Percentiles rank a stretch among this genome's conserved stretches.
These are phyloP conservation scores for Leptothorax acervorum DNA, from an alignment of 2,888 invertebrate genomes.

Conservation along the genomic window DNA sequence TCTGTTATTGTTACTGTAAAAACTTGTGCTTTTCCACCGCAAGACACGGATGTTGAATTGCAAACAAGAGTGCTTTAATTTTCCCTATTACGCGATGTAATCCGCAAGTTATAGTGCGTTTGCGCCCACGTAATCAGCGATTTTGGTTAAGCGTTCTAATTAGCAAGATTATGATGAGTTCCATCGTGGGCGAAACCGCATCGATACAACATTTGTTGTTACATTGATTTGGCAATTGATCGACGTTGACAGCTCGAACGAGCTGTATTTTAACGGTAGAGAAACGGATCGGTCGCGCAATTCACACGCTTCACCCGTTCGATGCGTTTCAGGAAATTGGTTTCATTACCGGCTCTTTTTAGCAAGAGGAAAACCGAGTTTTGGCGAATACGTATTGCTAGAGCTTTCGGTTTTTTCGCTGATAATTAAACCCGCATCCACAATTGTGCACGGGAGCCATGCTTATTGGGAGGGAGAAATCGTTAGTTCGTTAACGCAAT, in stretches of 20 bases:
- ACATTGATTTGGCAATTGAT: constrained; percentile 37
- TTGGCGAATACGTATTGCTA: constrained; percentile 23
- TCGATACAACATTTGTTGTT: constrained; percentile 33
- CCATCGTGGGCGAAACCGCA: neutral
- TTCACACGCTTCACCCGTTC: neutral
- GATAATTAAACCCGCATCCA: constrained; percentile 10
- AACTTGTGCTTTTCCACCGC: neutral
- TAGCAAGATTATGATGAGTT: constrained; percentile 32
- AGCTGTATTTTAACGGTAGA: constrained; percentile 20
- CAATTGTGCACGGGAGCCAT: neutral
- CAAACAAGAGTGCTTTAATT: neutral
- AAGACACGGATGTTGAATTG: neutral
- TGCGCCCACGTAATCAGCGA: neutral
- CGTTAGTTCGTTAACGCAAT: constrained; percentile 2
- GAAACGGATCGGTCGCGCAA: neutral
- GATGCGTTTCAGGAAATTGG: constrained; percentile 24
- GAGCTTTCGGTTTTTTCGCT: neutral
- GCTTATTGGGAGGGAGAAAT: neutral
- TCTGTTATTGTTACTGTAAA: neutral
- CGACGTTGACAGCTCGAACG: constrained; percentile 17
- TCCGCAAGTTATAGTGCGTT: neutral
- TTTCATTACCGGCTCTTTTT: constrained; percentile 16
- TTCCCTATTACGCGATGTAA: neutral
- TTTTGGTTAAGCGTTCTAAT: constrained; percentile 44
- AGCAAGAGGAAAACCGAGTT: neutral